Evolutionary conservation across 2,797 vertebrate genomes (phyloP).

Genomic region (Amazona ochrocephala): DNA sequence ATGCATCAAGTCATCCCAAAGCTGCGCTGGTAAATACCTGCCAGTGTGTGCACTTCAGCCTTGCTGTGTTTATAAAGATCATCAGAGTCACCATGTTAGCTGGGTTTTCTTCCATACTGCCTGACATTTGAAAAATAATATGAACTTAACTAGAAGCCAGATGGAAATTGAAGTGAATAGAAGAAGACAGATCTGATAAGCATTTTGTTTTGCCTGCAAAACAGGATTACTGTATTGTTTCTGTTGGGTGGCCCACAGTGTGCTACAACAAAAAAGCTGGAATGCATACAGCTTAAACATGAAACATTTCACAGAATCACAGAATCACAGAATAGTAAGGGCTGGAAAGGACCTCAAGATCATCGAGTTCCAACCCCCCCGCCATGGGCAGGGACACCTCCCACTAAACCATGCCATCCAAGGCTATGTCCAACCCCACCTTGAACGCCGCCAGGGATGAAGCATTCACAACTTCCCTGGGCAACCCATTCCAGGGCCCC

Average conservation of each 20-base stretch:
- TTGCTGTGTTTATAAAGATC: background rate
- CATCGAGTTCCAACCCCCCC: no score
- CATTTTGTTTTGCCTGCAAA: background rate
- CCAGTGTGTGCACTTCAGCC: background rate
- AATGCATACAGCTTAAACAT: background rate
- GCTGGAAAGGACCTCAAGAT: no score
- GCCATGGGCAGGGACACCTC: no score
- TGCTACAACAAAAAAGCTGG: background rate
- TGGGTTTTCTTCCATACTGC: background rate
- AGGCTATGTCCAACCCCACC: no score
- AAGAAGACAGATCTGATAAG: background rate
- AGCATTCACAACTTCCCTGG: no score
- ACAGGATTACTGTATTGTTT: background rate
- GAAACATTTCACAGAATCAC: background rate
- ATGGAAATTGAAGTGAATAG: background rate
- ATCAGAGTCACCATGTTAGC: background rate
- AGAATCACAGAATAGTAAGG: no score
- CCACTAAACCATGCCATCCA: no score
- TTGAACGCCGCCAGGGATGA: no score
- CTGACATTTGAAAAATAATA: background rate
- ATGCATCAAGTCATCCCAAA: background rate
- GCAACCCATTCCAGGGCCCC: no score
- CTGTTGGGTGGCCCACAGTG: background rate
- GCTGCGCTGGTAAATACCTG: background rate
- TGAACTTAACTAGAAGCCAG: background rate